Evolutionary conservation across 2,113 vertebrate species (phyloP), one percentile per base, ranked within the genome.

Genomic region (Octodon degus): DNA sequence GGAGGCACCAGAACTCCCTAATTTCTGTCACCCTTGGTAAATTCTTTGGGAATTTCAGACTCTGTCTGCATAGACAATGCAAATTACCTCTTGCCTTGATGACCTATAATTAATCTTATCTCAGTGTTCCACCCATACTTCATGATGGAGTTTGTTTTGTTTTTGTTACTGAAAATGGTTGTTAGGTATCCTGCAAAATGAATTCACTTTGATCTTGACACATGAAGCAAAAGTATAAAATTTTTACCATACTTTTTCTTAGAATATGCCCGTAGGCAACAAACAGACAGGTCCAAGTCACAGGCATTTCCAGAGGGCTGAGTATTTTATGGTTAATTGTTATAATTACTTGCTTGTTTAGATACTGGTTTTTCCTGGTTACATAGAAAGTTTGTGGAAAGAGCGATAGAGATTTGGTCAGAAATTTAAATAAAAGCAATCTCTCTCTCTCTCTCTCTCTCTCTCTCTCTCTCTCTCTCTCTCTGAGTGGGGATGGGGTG

Each of bases 21-120:
- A n/a, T 74, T 50, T 62, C 37, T 76, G 0, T 76, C 34, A 32
- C 10, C 89, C 20, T 19, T 19, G 43, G 25, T n/a, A 25, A 83
- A 50, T 50, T 62, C 86, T 70, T 20, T 84, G 72, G 80, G 82
- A 90, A 92, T 47, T 89, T 95, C 34, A 72, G 79, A 86, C 89
- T 79, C 58, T 27, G 50, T 91, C 50, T 50, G 32, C 80, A 63
- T 11, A 87, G 84, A 87, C 53, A 63, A 55, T 63, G 67, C 77
- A 53, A 89, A 90, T 93, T 96, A 50, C 53, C 20, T 6, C 90
- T 93, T 94, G 91, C 82, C 58, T 91, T 2, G 76, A n/a, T 68
- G 74, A 83, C 47, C 88, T 95, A 32, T 96, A 83, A 96, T 97
- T 97, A 95, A 80, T 92, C 72, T 87, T 92, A 95, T 91, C 72